phyloP scores from a whole-genome alignment of 2,797 vertebrate genomes.

The Macrochelys suwanniensis region DNA sequence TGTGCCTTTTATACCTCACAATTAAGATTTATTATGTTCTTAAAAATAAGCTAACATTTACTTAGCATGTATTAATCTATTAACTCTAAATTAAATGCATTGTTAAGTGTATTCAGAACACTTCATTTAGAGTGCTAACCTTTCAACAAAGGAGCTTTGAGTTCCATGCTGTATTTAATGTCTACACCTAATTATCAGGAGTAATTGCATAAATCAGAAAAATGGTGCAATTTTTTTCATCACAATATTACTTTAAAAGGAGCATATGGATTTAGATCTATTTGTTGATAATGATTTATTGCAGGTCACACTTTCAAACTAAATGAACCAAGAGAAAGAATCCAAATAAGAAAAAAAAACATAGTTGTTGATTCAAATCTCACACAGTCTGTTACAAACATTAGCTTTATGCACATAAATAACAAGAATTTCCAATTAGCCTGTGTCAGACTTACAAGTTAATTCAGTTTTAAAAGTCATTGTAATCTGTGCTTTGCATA shows the following conservation, averaged over 20 bases:
- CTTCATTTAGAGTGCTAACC: slow-evolving; percentile 8
- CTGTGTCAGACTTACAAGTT: not conserved
- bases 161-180: not conserved
- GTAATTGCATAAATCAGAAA: slow-evolving; percentile 4
- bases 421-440: not conserved
- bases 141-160: not conserved
- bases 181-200: not conserved
- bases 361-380: not conserved
- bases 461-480: slow-evolving; percentile 18
- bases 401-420: not conserved
- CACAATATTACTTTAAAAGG: not conserved
- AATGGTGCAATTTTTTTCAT: not conserved
- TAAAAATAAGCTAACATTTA: slow-evolving; percentile 20
- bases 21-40: not conserved
- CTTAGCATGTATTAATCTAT: slow-evolving; percentile 5
- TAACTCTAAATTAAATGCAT: slow-evolving; percentile 19
- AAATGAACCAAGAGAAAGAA: slow-evolving; percentile 23
- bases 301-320: not conserved
- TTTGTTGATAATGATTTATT: not conserved
- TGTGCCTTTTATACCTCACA: not conserved
- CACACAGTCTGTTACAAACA: not conserved
- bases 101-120: slow-evolving; percentile 9
- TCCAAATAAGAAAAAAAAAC: not conserved
- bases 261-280: accelerated
- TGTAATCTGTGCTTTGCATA: slow-evolving; percentile 5